phyloP scores from a whole-genome alignment of 2,113 vertebrate species.

The Isurus oxyrinchus region DNA sequence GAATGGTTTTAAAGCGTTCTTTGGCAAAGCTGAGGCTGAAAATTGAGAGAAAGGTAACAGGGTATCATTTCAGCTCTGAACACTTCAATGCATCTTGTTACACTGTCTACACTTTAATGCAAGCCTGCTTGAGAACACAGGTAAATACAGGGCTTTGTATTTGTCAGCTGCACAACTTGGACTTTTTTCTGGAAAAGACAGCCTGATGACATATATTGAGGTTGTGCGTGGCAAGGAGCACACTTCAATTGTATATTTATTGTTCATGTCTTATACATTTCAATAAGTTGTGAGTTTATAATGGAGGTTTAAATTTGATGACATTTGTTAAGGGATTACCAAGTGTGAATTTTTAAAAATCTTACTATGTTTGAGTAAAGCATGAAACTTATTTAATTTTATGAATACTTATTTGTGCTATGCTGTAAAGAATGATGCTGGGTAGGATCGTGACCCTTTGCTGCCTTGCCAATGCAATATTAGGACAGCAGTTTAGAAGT shows the following conservation, averaged over 20 bases:
- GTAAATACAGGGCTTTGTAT: background rate
- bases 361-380: background rate
- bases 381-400: no score
- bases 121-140: background rate
- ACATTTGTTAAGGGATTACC: background rate
- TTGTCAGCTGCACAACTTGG: background rate
- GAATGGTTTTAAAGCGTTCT: background rate
- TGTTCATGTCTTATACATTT: background rate
- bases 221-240: background rate
- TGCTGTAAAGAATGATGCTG: background rate
- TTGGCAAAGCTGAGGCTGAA: background rate
- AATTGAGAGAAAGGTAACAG: background rate
- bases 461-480: background rate
- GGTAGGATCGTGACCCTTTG: no score
- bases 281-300: background rate
- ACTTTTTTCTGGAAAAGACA: background rate
- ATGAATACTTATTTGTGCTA: background rate
- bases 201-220: background rate
- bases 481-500: background rate
- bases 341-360: background rate
- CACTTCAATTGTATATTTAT: background rate
- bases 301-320: background rate
- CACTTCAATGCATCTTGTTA: background rate
- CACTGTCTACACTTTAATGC: background rate
- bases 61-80: background rate